These are phyloP conservation scores for Escarpia spicata DNA, from an alignment of 2,888 invertebrate species.

Conservation along the genomic window DNA sequence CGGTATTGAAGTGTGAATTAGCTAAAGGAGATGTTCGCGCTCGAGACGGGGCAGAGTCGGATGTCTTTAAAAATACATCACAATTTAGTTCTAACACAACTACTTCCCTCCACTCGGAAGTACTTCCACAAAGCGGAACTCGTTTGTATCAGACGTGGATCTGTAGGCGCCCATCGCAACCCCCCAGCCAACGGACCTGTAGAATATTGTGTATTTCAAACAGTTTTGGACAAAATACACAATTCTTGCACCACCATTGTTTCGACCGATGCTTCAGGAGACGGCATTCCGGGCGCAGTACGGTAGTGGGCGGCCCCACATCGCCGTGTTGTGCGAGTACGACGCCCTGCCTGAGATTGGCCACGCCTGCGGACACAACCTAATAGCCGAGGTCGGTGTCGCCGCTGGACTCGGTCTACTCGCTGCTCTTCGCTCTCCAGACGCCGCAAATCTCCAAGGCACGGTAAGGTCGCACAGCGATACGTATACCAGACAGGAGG, in stretches of 20 bases:
- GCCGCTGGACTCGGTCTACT: neutral
- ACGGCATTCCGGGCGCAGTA: neutral
- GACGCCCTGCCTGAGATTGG: neutral
- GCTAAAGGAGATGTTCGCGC: too few relatives aligned
- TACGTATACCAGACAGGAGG: neutral
- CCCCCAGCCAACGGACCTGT: too few relatives aligned
- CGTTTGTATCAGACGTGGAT: too few relatives aligned
- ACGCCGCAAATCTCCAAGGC: neutral
- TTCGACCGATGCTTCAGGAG: neutral
- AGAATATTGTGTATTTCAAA: too few relatives aligned
- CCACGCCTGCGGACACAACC: constrained; percentile 12
- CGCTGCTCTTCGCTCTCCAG: neutral
- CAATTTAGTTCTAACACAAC: too few relatives aligned
- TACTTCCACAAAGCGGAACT: too few relatives aligned
- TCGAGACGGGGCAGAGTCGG: too few relatives aligned
- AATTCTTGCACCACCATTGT: neutral
- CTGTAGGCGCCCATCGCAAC: too few relatives aligned
- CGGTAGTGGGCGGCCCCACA: neutral
- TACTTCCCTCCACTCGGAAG: too few relatives aligned
- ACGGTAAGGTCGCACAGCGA: neutral
- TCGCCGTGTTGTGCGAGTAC: neutral
- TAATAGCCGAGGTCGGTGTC: neutral
- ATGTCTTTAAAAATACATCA: too few relatives aligned
- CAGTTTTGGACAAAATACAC: too few relatives aligned
- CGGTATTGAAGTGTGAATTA: too few relatives aligned